phyloP scores from a whole-genome alignment of 2,797 vertebrate genomes.

The Danio jaintianensis region DNA sequence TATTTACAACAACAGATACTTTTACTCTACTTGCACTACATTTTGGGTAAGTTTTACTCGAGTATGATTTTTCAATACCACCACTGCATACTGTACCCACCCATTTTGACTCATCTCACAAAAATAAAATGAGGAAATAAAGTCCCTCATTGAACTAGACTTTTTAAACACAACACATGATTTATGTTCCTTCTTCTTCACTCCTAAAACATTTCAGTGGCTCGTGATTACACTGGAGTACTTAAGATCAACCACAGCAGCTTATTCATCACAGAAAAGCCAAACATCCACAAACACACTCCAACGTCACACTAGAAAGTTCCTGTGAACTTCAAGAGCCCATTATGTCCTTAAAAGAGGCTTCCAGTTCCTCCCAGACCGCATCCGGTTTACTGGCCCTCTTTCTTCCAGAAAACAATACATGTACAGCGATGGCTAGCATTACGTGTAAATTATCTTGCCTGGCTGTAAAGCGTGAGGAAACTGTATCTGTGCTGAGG shows the following conservation, averaged over 20 bases:
- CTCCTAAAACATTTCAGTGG: not conserved
- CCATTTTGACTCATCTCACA: not conserved
- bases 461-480: constrained; percentile 69
- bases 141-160: not conserved
- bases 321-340: constrained; percentile 36
- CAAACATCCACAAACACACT: constrained; percentile 23
- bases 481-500: constrained; percentile 74
- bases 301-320: not conserved
- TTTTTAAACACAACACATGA: not conserved
- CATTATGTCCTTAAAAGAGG: constrained; percentile 16
- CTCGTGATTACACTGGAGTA: not conserved
- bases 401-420: constrained; percentile 79
- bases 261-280: constrained; percentile 17
- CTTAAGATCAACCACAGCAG: not conserved
- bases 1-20: too few relatives aligned
- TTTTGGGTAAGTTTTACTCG: too few relatives aligned
- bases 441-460: constrained; percentile 82
- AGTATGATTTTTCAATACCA: too few relatives aligned
- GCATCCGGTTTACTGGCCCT: constrained; percentile 68
- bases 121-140: not conserved
- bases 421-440: constrained; percentile 72
- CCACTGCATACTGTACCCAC: not conserved
- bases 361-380: constrained; percentile 27
- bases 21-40: too few relatives aligned
- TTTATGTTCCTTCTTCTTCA: not conserved